Conservation (phyloP, 2,797 vertebrate genomes). For the Picus viridis region DNA sequence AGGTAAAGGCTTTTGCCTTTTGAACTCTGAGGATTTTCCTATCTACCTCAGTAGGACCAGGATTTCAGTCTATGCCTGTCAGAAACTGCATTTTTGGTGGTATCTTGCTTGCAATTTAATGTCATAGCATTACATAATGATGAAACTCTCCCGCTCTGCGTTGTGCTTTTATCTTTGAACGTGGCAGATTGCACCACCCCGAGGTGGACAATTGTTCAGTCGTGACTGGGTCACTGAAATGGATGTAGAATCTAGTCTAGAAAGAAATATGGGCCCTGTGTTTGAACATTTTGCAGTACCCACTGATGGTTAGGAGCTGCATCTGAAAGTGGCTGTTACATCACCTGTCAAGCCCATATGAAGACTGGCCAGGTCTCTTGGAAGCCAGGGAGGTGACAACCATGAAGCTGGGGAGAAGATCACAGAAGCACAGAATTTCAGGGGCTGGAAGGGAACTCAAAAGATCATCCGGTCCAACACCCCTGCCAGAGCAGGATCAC, state of each 20-base stretch:
- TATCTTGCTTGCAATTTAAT: background rate
- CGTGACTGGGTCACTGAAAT: background rate
- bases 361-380: background rate
- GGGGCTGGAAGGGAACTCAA: too few relatives aligned
- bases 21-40: background rate
- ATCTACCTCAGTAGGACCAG: background rate
- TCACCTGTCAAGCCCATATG: background rate
- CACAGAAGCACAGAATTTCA: too few relatives aligned
- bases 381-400: background rate
- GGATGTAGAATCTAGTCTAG: background rate
- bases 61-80: background rate
- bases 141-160: background rate
- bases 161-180: background rate
- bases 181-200: background rate
- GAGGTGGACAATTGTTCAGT: background rate
- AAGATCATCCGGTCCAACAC: too few relatives aligned
- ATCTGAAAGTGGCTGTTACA: background rate
- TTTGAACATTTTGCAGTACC: background rate
- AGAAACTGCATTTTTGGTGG: background rate
- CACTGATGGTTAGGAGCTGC: rapidly evolving
- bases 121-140: background rate
- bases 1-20: background rate
- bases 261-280: rapidly evolving
- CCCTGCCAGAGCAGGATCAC: too few relatives aligned
- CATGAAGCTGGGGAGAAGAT: background rate